Evolutionary conservation across 2,888 invertebrate genomes (phyloP), one percentile per base, ranked within the genome.

Genomic region (Perizoma affinitatum): DNA sequence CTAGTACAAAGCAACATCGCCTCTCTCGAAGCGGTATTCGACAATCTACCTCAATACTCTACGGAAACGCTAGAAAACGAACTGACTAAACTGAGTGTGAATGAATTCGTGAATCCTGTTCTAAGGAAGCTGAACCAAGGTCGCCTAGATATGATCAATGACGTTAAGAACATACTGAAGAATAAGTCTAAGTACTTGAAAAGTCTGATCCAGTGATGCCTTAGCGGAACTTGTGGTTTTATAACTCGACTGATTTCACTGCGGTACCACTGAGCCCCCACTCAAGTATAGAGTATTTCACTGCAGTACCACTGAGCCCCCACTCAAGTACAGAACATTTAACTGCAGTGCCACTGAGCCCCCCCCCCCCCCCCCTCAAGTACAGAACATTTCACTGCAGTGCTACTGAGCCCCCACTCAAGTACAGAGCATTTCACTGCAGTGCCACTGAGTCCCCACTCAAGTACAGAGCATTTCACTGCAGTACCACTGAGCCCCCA

Each of bases 101-200:
- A 75, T 6, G 72, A 81, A 56, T 88, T 88, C 67, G 79, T 81
- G 58, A 82, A 86, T 61, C 86, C 86, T 0, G 92, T 93, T 4
- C 83, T 85, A 59, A 78, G 79, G 36, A 92, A 93, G 74, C 78
- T 94, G 10, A 84, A 81, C 54, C 82, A 81, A 50, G 94, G 94
- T 62, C 90, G 93, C 52, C 80, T 83, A 5, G 88, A 89, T 5
- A 90, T 94, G 70, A 74, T 93, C 10, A 86, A 82, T 43, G 94
- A 94, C 67, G 80, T 94, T 6, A 88, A 86, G 68, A 86, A 89
- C 68, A 86, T 94, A 67, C 79, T 94, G 59, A 93, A 91, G 71
- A 90, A 86, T 69, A 95, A 94, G 86, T 75, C 87, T 5, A 94
- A 93, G 79, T 92, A 93, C 71, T 79, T 94, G 60, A 90, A 89